A percentile compares a stretch with the other conserved stretches of the same genome.
phyloP scores from a whole-genome alignment of 2,888 invertebrate genomes.

The Neuroscelio doddi region DNA sequence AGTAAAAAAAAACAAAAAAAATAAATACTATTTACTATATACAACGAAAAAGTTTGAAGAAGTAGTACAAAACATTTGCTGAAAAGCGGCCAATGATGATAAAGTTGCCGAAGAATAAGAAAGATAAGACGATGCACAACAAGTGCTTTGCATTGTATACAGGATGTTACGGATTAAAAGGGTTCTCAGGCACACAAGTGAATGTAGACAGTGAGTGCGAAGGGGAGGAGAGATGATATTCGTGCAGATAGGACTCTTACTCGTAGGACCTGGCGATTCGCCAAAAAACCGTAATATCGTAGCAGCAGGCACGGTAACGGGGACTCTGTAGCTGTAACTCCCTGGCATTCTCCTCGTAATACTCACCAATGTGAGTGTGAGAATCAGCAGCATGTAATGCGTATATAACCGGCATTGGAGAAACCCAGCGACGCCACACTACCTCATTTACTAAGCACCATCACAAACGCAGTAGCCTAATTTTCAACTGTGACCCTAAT shows the following conservation, averaged over 20 bases:
- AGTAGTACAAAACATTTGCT: slow-evolving; percentile 4
- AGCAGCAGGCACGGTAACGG: slow-evolving; percentile 53
- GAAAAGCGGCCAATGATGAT: slow-evolving; percentile 24
- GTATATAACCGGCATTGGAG: slow-evolving; percentile 18
- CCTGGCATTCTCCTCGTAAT: slow-evolving; percentile 45
- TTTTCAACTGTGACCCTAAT: slow-evolving; percentile 19
- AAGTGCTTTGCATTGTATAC: slow-evolving; percentile 23
- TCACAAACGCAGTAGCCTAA: slow-evolving; percentile 26
- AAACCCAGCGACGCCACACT: slow-evolving; percentile 41
- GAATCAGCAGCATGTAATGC: slow-evolving; percentile 23
- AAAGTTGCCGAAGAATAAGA: slow-evolving; percentile 21
- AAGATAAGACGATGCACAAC: slow-evolving; percentile 25
- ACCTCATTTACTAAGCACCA: slow-evolving; percentile 55
- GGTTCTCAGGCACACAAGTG: slow-evolving; percentile 30
- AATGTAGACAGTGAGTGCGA: slow-evolving; percentile 34
- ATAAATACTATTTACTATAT: no score
- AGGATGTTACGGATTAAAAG: slow-evolving; percentile 38
- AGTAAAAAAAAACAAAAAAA: no score
- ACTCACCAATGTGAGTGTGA: slow-evolving; percentile 20
- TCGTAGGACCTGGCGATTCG: slow-evolving; percentile 52
- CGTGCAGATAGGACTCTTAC: slow-evolving; percentile 39
- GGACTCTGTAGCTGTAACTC: slow-evolving; percentile 51
- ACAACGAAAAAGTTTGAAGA: no score
- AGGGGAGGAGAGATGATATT: slow-evolving; percentile 34
- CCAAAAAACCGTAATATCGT: slow-evolving; percentile 62